These are phyloP conservation scores for Agonopterix alstromeriana DNA, from an alignment of 2,888 invertebrate genomes.

Conservation along the genomic window DNA sequence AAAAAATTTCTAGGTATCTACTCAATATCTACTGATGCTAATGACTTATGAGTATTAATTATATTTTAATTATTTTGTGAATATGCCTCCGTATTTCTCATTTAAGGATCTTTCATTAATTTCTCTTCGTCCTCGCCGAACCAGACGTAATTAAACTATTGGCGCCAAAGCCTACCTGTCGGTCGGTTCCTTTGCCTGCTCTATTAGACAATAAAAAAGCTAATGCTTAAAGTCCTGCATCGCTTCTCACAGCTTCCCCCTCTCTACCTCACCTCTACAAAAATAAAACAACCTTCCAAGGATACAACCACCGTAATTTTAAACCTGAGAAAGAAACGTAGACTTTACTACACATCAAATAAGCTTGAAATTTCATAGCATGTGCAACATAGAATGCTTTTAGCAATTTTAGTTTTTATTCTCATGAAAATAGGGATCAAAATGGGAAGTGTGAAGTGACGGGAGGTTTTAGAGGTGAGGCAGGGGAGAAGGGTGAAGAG, in stretches of 20 bases:
- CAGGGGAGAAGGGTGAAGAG: constrained; percentile 49
- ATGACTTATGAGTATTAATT: no score
- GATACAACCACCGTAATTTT: constrained; percentile 71
- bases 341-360: constrained; percentile 21
- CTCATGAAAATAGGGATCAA: constrained; percentile 15
- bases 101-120: constrained; percentile 28
- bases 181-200: constrained; percentile 60
- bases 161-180: constrained; percentile 71
- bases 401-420: background rate
- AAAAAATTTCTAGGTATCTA: background rate
- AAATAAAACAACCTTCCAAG: constrained; percentile 74
- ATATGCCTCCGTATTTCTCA: no score
- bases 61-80: no score
- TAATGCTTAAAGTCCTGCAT: constrained; percentile 60
- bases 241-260: constrained; percentile 64
- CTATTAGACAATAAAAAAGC: constrained; percentile 73
- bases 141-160: constrained; percentile 64
- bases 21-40: background rate
- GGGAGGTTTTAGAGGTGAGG: constrained; percentile 46
- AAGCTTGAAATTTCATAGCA: background rate
- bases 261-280: constrained; percentile 34
- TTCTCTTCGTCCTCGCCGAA: constrained; percentile 44
- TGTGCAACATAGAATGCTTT: background rate
- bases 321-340: constrained; percentile 35
- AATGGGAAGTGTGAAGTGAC: background rate